A percentile compares a stretch with the other conserved stretches of the same genome.
These are phyloP conservation scores for Trachymyrmex septentrionalis DNA, from an alignment of 1,140 invertebrate species.

Conservation along the genomic window DNA sequence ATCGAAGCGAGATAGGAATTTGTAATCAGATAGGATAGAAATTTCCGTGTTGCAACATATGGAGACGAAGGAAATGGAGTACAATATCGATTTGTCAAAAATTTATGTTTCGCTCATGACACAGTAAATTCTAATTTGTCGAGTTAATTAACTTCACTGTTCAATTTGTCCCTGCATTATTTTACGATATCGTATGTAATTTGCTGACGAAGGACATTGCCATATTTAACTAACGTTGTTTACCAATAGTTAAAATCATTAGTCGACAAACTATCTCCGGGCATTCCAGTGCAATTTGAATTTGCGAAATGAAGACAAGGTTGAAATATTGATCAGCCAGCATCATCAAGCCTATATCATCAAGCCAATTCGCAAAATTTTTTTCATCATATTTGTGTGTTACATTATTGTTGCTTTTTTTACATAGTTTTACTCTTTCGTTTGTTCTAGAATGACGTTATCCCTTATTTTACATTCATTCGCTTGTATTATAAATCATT, in stretches of 20 bases:
- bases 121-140: background rate
- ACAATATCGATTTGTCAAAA: slow-evolving; percentile 12
- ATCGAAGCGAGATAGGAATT: slow-evolving; percentile 56
- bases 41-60: slow-evolving; percentile 1
- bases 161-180: slow-evolving; percentile 20
- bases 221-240: slow-evolving; percentile 21
- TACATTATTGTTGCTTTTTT: background rate
- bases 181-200: slow-evolving; percentile 4
- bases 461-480: background rate
- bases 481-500: slow-evolving; percentile 24
- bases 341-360: slow-evolving; percentile 12
- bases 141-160: slow-evolving; percentile 24
- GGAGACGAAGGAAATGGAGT: background rate
- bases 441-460: background rate
- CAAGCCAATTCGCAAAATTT: slow-evolving; percentile 9
- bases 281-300: background rate
- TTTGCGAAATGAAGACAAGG: background rate
- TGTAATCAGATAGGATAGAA: slow-evolving; percentile 50
- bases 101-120: background rate
- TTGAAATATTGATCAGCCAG: background rate
- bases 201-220: background rate
- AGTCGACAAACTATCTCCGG: background rate
- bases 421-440: background rate
- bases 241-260: background rate
- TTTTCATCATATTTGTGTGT: slow-evolving; percentile 17